Percentiles rank a stretch among this genome's conserved stretches.
These are phyloP conservation scores for Caenorhabditis briggsae DNA, from an alignment of 1,140 invertebrate genomes.

Conservation along the genomic window DNA sequence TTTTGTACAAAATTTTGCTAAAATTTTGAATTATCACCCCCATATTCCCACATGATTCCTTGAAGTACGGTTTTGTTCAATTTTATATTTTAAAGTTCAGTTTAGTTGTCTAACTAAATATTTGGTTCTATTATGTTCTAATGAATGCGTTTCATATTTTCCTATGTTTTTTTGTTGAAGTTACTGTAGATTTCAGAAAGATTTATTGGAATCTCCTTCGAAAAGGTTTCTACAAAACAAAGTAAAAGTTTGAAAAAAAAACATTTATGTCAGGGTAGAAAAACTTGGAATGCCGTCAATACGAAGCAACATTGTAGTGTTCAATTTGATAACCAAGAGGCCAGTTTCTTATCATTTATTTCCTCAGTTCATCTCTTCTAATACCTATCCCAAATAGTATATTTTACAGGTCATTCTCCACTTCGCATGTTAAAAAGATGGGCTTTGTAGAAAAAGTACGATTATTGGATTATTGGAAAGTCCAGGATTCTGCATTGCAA, in stretches of 20 bases:
- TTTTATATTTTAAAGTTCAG: background rate
- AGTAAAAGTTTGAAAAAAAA: background rate
- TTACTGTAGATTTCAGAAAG: background rate
- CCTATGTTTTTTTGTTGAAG: background rate
- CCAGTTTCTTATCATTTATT: conserved; percentile 63
- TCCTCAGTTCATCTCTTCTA: conserved; percentile 51
- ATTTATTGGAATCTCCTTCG: background rate
- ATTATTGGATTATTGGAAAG: conserved; percentile 71
- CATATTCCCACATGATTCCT: conserved; percentile 1
- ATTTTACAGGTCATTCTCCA: conserved; percentile 48
- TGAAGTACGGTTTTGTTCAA: conserved; percentile 18
- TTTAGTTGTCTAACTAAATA: background rate
- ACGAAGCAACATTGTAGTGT: conserved; percentile 22
- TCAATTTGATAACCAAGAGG: conserved; percentile 41
- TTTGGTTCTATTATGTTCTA: background rate
- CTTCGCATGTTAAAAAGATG: background rate
- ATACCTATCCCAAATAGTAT: background rate
- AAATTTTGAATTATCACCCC: conserved; percentile 1
- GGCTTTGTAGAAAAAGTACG: conserved; percentile 65
- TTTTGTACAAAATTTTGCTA: conserved; percentile 20
- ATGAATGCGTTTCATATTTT: background rate
- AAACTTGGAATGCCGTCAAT: background rate
- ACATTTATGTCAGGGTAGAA: background rate
- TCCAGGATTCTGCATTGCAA: conserved; percentile 67
- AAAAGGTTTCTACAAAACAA: background rate